Evolutionary conservation across 1,140 invertebrate genomes (phyloP), one percentile per base, ranked within the genome.

Genomic region (Marisa cornuarietis): DNA sequence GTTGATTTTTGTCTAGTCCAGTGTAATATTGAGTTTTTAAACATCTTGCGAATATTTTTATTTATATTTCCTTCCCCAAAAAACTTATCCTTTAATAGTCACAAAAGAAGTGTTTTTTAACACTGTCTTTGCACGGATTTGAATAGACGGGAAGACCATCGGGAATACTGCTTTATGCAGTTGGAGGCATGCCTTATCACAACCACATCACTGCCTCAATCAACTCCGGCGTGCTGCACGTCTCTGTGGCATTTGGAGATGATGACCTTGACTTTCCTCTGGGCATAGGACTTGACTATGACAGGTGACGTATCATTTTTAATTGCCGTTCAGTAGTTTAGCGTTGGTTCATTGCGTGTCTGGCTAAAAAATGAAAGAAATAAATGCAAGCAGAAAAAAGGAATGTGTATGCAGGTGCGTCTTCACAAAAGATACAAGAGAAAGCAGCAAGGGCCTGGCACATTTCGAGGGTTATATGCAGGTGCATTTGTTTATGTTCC

Each of bases 201-300:
- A 85, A 80, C 77, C 87, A 89, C 78, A 81, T 88, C 66, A 89
- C 86, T 9, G 85, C 85, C 7, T 84, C 87, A 18, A 75, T 88
- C 68, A 83, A 86, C 82, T 79, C 82, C 61, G 86, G 87, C n/a
- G 81, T 79, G 20, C 81, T 90, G 68, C 84, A 82, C 87, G 90
- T 82, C 87, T 95, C 93, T 95, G 95, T 71, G 93, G 94, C 86
- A 87, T 94, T 98, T 87, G 96, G 96, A 0, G 94, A 96, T 87
- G 94, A 94, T 71, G 93, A 94, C 65, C 82, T 88, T 1, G 85
- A 88, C 16, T 85, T 86, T 22, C 84, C 83, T 16, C 82, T 88
- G 54, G 90, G 90, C 7, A 85, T 88, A 31, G 85, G 82, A 52
- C 79, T 90, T n/a, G 85, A 90, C 80, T 86, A 90, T 82, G 81